Evolutionary conservation across 30 jellyfish, hydroid and myxozoan species (phyloP).

Genomic region (Chironex yamaguchii): DNA sequence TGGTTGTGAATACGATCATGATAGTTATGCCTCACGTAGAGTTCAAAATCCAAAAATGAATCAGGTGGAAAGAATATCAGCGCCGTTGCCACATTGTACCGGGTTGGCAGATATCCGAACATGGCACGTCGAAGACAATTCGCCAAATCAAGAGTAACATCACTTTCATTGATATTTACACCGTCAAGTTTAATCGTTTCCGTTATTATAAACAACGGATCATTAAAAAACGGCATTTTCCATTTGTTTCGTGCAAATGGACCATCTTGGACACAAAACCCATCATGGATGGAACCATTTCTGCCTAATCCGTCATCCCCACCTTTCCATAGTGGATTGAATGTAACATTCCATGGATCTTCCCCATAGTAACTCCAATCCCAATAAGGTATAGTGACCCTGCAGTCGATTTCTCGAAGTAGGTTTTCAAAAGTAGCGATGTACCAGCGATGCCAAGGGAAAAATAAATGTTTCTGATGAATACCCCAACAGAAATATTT

Average conservation of each 20-base stretch:
- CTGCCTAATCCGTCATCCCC: constrained; percentile 83
- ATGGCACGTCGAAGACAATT: constrained; percentile 82
- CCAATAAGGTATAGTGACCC: constrained; percentile 92
- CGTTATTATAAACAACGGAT: constrained; percentile 74
- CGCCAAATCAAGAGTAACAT: constrained; percentile 72
- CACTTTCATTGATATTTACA: constrained; percentile 33
- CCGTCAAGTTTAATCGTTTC: constrained; percentile 70
- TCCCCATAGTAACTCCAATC: constrained; percentile 83
- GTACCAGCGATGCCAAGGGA: constrained; percentile 97
- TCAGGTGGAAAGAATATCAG: constrained; percentile 50
- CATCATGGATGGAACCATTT: constrained; percentile 61
- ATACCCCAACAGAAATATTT: constrained; percentile 96
- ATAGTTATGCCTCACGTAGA: constrained; percentile 78
- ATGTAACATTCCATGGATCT: constrained; percentile 79
- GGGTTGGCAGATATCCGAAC: constrained; percentile 68
- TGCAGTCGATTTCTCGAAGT: constrained; percentile 86
- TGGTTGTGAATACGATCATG: constrained; percentile 85
- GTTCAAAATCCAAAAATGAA: constrained; percentile 74
- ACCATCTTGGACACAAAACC: constrained; percentile 87
- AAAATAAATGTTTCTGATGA: constrained; percentile 68
- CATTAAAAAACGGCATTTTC: constrained; percentile 90
- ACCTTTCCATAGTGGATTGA: constrained; percentile 61
- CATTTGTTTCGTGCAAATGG: constrained; percentile 79
- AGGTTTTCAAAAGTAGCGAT: constrained; percentile 76
- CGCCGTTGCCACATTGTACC: constrained; percentile 56